Percentiles rank a stretch among this genome's conserved stretches.
These are phyloP conservation scores for Microtus oregoni DNA, from an alignment of 2,113 vertebrate species.

Conservation along the genomic window DNA sequence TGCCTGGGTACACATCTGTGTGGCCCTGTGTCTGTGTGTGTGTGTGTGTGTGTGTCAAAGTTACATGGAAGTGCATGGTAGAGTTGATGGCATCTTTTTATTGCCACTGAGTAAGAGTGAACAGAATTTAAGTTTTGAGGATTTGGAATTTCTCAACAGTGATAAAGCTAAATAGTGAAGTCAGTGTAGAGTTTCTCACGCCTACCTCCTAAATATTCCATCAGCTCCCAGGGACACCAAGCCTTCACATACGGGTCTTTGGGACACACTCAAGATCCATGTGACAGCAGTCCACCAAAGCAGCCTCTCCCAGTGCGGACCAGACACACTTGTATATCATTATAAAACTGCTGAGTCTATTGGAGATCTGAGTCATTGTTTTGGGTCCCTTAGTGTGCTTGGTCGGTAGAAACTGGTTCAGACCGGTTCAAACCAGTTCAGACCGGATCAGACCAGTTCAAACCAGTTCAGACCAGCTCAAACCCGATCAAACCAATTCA, in stretches of 20 bases:
- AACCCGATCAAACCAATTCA: no score
- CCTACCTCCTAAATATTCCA: no score
- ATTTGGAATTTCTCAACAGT: background rate
- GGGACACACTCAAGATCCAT: no score
- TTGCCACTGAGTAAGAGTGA: background rate
- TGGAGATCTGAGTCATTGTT: background rate
- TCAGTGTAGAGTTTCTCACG: rapidly evolving
- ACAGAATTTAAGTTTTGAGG: background rate
- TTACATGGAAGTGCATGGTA: background rate
- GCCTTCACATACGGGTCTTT: background rate
- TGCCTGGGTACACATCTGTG: background rate
- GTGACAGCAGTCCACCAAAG: background rate
- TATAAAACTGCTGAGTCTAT: background rate
- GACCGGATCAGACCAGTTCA: rapidly evolving
- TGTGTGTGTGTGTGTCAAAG: background rate
- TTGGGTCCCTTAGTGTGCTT: rapidly evolving
- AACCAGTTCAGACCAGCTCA: no score
- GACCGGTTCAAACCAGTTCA: no score
- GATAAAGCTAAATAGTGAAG: rapidly evolving
- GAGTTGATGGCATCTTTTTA: background rate
- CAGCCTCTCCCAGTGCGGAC: rapidly evolving
- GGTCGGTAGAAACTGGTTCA: no score
- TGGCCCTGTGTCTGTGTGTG: background rate
- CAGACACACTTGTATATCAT: rapidly evolving
- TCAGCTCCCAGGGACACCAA: background rate